A percentile compares a stretch with the other conserved stretches of the same genome.
Evolutionary conservation across 1,140 invertebrate genomes (phyloP).

Genomic region (Lethrus apterus): DNA sequence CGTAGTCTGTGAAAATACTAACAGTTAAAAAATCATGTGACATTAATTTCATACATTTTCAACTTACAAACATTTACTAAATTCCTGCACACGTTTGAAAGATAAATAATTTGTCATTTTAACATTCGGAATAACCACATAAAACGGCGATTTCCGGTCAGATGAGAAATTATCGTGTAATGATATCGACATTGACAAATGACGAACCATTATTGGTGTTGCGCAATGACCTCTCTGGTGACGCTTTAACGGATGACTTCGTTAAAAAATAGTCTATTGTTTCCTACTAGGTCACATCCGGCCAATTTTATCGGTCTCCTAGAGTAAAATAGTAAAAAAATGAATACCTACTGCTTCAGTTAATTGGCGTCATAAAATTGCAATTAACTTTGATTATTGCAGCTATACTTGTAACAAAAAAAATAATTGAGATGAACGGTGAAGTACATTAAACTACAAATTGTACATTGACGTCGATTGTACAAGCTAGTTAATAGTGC

Average conservation of each 20-base stretch:
- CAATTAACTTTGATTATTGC: no score
- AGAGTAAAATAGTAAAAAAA: slow-evolving; percentile 8
- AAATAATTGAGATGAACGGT: no score
- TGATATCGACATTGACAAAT: slow-evolving; percentile 5
- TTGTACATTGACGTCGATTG: background rate
- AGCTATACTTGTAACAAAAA: no score
- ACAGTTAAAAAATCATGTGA: no score
- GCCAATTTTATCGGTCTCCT: slow-evolving; percentile 6
- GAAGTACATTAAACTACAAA: background rate
- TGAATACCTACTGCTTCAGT: slow-evolving; percentile 5
- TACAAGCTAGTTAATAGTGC: background rate
- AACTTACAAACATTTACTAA: no score
- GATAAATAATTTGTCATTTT: no score
- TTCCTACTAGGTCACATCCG: slow-evolving; percentile 13
- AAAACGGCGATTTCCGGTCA: slow-evolving; percentile 3
- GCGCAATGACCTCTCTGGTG: slow-evolving; percentile 7
- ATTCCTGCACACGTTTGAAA: no score
- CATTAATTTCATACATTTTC: no score
- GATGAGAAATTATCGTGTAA: slow-evolving; percentile 1
- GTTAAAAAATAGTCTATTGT: slow-evolving; percentile 12
- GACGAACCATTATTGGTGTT: slow-evolving; percentile 12
- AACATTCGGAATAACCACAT: no score
- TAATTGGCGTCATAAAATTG: slow-evolving; percentile 9
- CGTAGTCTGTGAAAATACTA: no score
- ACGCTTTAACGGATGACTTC: slow-evolving; percentile 12